A percentile compares a stretch with the other conserved stretches of the same genome.
These are phyloP conservation scores for Vesta saturnalis DNA, from an alignment of 2,888 invertebrate genomes.

Conservation along the genomic window DNA sequence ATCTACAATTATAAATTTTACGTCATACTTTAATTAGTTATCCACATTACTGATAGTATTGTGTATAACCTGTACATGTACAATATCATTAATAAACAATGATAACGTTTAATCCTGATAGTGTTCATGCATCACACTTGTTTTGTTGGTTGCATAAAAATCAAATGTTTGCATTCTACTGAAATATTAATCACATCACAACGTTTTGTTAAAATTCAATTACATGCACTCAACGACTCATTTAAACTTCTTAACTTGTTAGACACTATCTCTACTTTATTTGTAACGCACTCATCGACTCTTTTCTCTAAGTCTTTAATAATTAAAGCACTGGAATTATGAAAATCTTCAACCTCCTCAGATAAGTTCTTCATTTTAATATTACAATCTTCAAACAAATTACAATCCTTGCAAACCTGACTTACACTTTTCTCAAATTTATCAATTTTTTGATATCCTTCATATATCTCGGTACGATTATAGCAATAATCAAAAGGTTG, in stretches of 20 bases:
- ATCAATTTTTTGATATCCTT: background rate
- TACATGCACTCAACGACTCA: no score
- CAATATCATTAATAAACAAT: background rate
- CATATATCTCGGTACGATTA: background rate
- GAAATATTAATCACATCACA: no score
- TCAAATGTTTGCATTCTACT: background rate
- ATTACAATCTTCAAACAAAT: background rate
- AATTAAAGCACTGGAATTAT: background rate
- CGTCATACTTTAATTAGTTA: no score
- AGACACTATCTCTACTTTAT: background rate
- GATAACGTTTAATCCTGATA: background rate
- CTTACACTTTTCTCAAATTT: background rate
- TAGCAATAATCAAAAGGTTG: conserved; percentile 6
- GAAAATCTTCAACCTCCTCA: background rate
- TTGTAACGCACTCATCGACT: background rate
- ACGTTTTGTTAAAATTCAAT: no score
- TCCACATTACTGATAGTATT: no score
- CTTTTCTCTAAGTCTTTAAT: background rate
- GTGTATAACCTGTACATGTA: no score
- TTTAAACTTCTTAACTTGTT: background rate
- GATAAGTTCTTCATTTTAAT: no score
- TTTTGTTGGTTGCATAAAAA: background rate
- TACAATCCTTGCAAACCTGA: background rate
- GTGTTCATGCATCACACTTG: no score
- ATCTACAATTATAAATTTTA: no score